Conservation (phyloP, 92 coral and sea anemone species). For the Palythoa caribaeorum region DNA sequence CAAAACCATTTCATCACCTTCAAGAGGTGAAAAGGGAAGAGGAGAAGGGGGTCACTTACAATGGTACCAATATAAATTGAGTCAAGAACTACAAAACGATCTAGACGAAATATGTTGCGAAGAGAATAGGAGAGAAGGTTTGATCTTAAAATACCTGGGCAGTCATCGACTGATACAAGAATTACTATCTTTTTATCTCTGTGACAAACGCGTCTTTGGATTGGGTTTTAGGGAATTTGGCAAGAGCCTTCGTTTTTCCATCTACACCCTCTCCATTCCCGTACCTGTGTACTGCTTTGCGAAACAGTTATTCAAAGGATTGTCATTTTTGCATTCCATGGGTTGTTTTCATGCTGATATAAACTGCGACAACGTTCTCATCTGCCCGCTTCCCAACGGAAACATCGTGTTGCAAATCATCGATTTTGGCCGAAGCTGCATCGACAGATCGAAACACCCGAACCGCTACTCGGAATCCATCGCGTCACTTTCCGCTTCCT, state of each 20-base stretch:
- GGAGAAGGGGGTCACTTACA: background rate
- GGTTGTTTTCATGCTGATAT: constrained; percentile 9
- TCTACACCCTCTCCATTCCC: background rate
- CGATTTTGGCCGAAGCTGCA: constrained; percentile 2
- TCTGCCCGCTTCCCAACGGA: background rate
- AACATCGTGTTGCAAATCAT: background rate
- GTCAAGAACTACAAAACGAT: background rate
- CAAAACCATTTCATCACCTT: background rate
- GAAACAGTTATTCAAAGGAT: background rate
- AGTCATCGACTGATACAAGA: background rate
- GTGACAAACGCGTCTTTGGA: background rate
- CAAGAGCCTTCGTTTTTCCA: background rate
- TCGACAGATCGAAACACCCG: background rate
- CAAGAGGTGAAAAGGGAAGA: background rate
- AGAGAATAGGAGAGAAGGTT: background rate
- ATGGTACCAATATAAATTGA: background rate
- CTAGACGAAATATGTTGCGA: background rate
- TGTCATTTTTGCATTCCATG: background rate
- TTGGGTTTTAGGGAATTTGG: background rate
- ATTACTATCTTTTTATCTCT: background rate
- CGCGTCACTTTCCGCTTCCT: background rate
- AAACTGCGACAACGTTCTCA: background rate
- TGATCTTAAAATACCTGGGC: background rate
- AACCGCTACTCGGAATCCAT: background rate
- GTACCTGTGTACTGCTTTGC: background rate